Conservation (phyloP, 1,140 invertebrate genomes). For the Eupeodes corollae region DNA sequence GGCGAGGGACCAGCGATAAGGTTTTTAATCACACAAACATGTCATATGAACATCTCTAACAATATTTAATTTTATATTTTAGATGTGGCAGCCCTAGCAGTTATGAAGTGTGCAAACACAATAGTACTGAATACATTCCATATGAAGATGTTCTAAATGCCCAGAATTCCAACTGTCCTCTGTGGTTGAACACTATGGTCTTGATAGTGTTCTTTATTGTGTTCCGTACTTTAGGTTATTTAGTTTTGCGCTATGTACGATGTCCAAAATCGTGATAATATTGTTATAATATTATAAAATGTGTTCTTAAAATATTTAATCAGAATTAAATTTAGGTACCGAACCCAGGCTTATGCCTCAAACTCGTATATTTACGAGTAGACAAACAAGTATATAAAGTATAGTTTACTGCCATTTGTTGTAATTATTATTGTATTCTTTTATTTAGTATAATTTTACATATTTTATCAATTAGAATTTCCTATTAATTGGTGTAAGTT, state of each 20-base stretch:
- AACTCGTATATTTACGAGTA: too few relatives aligned
- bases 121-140: conserved; percentile 49
- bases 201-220: conserved; percentile 59
- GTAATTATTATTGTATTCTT: too few relatives aligned
- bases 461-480: too few relatives aligned
- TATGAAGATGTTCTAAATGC: conserved; percentile 55
- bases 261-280: conserved; percentile 38
- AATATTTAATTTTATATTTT: conserved; percentile 12
- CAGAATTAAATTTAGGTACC: neutral
- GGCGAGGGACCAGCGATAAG: conserved; percentile 53
- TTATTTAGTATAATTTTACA: too few relatives aligned
- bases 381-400: too few relatives aligned
- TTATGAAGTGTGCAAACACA: conserved; percentile 50
- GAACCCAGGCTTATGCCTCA: too few relatives aligned
- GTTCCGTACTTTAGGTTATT: conserved; percentile 62
- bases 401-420: too few relatives aligned
- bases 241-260: conserved; percentile 61
- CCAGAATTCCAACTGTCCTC: conserved; percentile 48
- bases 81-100: conserved; percentile 58
- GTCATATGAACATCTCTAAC: neutral
- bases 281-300: too few relatives aligned
- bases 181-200: conserved; percentile 69
- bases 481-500: too few relatives aligned
- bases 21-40: conserved; percentile 41
- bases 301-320: neutral